A percentile compares a stretch with the other conserved stretches of the same genome.
Evolutionary conservation across 2,113 vertebrate species (phyloP).

Genomic region (Speoplatyrhinus poulsoni): DNA sequence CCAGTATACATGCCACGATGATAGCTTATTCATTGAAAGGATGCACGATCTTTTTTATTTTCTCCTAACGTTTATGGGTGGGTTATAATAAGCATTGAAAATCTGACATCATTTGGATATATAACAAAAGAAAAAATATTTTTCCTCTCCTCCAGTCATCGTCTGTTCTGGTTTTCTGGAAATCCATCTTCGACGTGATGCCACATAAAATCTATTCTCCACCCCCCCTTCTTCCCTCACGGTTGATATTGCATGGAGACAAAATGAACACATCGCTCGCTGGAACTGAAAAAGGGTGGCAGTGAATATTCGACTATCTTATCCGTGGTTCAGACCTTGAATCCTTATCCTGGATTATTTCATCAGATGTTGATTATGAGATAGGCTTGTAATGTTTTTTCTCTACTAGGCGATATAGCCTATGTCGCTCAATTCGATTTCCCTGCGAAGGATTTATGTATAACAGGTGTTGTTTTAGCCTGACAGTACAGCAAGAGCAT

Average conservation of each 20-base stretch:
- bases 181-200: constrained; percentile 60
- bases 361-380: constrained; percentile 64
- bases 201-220: constrained; percentile 57
- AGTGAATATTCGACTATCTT: constrained; percentile 45
- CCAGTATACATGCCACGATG: constrained; percentile 53
- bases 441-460: constrained; percentile 64
- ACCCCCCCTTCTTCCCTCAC: constrained; percentile 24
- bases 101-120: constrained; percentile 72
- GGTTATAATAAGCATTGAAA: constrained; percentile 64
- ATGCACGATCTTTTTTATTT: constrained; percentile 57
- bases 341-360: constrained; percentile 43
- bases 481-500: constrained; percentile 56
- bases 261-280: constrained; percentile 53
- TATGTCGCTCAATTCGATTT: constrained; percentile 43
- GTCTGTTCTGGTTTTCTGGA: constrained; percentile 22
- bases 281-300: constrained; percentile 60
- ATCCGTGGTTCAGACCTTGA: constrained; percentile 32
- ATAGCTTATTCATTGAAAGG: constrained; percentile 44
- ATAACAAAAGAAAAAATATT: constrained; percentile 34
- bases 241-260: constrained; percentile 52
- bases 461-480: constrained; percentile 73
- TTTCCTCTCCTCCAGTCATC: not conserved
- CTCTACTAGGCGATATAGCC: constrained; percentile 32
- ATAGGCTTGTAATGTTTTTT: constrained; percentile 30
- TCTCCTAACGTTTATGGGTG: constrained; percentile 58